Evolutionary conservation across 2,888 invertebrate species (phyloP).

Genomic region (Aspidiotus rigidus): DNA sequence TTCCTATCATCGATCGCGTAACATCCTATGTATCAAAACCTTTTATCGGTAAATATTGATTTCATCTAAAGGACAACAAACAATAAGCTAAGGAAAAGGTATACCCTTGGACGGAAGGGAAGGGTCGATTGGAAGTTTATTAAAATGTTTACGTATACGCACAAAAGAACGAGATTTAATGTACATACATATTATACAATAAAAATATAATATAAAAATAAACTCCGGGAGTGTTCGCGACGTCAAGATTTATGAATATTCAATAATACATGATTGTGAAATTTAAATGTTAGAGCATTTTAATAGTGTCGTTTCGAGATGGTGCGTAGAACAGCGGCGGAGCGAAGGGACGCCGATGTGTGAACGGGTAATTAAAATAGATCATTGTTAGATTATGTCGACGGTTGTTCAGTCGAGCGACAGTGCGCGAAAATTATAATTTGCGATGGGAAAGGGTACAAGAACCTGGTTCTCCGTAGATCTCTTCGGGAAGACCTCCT

Average conservation of each 20-base stretch:
- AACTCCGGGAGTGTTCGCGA: neutral
- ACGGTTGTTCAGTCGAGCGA: too few relatives aligned
- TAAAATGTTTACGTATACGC: neutral
- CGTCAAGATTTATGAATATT: slow-evolving; percentile 4
- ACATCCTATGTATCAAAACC: neutral
- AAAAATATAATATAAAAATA: neutral
- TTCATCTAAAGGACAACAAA: neutral
- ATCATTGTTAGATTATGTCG: neutral
- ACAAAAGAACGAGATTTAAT: neutral
- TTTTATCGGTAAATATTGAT: slow-evolving; percentile 19
- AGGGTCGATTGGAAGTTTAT: neutral
- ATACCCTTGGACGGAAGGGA: neutral
- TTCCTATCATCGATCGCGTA: slow-evolving; percentile 11
- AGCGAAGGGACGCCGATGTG: too few relatives aligned
- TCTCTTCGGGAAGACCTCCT: too few relatives aligned
- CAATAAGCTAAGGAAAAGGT: too few relatives aligned
- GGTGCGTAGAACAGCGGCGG: too few relatives aligned
- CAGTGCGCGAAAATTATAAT: too few relatives aligned
- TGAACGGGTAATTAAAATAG: too few relatives aligned
- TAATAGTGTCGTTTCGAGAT: too few relatives aligned
- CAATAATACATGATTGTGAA: neutral
- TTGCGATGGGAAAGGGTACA: too few relatives aligned
- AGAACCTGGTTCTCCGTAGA: too few relatives aligned
- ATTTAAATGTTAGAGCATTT: too few relatives aligned
- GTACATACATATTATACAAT: neutral